Conservation (phyloP, 2,113 vertebrate genomes). For the Pipa parva region DNA sequence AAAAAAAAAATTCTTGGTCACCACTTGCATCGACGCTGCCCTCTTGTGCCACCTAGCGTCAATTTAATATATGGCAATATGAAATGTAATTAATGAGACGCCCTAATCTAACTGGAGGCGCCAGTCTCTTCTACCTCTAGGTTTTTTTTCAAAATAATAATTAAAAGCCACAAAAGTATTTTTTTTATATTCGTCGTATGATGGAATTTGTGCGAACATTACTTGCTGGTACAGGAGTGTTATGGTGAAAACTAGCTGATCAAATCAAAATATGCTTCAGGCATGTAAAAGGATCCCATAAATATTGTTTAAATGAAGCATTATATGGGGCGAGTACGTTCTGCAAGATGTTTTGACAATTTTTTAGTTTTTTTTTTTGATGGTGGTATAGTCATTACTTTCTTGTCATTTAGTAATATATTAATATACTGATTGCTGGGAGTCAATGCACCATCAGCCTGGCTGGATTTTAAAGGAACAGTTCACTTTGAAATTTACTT, state of each 20-base stretch:
- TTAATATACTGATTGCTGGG: too few species aligned
- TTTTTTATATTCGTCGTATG: conserved; percentile 55
- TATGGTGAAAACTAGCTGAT: conserved; percentile 54
- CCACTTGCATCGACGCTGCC: conserved; percentile 38
- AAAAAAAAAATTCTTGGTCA: too few species aligned
- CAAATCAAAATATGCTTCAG: conserved; percentile 46
- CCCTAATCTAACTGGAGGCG: conserved; percentile 59
- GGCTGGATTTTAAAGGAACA: too few species aligned
- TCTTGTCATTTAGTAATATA: too few species aligned
- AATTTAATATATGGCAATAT: too few species aligned
- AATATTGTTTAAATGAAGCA: too few species aligned
- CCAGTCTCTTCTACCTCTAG: conserved; percentile 58
- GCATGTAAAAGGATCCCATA: neutral
- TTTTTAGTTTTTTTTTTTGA: too few species aligned
- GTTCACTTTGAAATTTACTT: too few species aligned
- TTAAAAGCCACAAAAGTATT: conserved; percentile 63
- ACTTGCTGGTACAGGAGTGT: conserved; percentile 59
- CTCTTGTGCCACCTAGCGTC: conserved; percentile 57
- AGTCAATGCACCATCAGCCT: too few species aligned
- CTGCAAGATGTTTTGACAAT: too few species aligned
- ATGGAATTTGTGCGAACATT: conserved; percentile 54
- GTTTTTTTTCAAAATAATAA: conserved; percentile 68
- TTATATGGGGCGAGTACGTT: too few species aligned
- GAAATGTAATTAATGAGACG: conserved; percentile 28
- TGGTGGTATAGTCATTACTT: too few species aligned